Evolutionary conservation across 2,888 invertebrate species (phyloP).

Genomic region (Xiphydria camelus): DNA sequence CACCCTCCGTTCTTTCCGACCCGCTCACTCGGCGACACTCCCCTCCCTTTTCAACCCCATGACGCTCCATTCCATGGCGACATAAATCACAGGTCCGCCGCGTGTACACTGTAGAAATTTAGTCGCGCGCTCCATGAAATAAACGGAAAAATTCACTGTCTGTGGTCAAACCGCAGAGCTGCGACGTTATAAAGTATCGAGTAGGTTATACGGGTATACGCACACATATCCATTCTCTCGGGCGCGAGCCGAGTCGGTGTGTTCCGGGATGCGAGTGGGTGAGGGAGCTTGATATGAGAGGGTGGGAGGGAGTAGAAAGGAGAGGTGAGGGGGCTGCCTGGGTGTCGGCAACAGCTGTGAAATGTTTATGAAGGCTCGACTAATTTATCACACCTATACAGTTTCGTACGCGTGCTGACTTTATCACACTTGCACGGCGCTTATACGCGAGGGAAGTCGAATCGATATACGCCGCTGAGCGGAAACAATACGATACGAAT

Average conservation of each 20-base stretch:
- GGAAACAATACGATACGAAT: conserved; percentile 17
- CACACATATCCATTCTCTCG: not conserved
- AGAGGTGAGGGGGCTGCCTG: conserved; percentile 20
- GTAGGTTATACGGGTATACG: too few relatives aligned
- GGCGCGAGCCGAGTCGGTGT: not conserved
- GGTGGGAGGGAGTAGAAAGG: not conserved
- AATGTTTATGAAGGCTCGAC: conserved; percentile 56
- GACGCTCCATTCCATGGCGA: conserved; percentile 14
- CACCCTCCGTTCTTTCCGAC: not conserved
- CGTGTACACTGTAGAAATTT: conserved; percentile 16
- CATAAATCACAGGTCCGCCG: conserved; percentile 19
- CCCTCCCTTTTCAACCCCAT: conserved; percentile 6
- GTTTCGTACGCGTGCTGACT: conserved; percentile 21
- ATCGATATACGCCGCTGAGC: conserved; percentile 20
- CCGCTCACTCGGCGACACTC: conserved; percentile 2
- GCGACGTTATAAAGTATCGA: conserved; percentile 35
- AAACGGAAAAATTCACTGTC: conserved; percentile 27
- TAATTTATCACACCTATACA: conserved; percentile 50
- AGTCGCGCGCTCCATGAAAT: conserved; percentile 10
- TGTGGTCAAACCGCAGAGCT: conserved; percentile 30
- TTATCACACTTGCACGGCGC: conserved; percentile 14
- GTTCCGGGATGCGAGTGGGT: conserved; percentile 8
- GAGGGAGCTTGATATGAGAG: conserved; percentile 1
- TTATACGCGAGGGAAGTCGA: conserved; percentile 7
- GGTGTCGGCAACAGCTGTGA: conserved; percentile 54